Conservation (phyloP, 2,888 invertebrate genomes). For the Caenorhabditis parvicauda region DNA sequence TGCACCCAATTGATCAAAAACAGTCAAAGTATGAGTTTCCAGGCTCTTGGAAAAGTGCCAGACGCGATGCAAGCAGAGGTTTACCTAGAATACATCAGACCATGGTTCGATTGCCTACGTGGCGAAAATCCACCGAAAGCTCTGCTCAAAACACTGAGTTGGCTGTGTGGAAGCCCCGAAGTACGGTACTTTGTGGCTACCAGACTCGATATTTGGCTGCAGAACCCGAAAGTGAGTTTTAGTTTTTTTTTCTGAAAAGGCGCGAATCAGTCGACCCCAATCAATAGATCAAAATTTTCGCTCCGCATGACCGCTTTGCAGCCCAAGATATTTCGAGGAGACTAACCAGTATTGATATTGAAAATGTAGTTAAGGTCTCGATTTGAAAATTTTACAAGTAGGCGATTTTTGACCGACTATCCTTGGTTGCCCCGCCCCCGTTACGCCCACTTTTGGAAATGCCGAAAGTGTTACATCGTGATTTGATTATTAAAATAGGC, state of each 20-base stretch:
- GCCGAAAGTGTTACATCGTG: no score
- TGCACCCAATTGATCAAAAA: constrained; percentile 1
- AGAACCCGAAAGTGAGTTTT: constrained; percentile 11
- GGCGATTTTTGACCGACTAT: no score
- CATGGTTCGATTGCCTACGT: constrained; percentile 24
- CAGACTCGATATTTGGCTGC: constrained; percentile 22
- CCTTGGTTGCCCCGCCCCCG: no score
- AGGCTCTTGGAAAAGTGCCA: not conserved
- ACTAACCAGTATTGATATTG: no score
- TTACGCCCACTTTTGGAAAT: no score
- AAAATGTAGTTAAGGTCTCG: no score
- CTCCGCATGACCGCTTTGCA: no score
- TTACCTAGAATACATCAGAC: constrained; percentile 16
- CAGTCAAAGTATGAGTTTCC: constrained; percentile 1
- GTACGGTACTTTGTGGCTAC: constrained; percentile 18
- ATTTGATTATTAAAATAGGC: no score
- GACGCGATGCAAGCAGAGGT: constrained; percentile 9
- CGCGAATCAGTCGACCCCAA: no score
- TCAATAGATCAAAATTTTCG: no score
- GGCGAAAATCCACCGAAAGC: constrained; percentile 21
- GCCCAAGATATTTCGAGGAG: no score
- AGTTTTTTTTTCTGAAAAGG: not conserved
- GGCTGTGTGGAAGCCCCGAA: constrained; percentile 16
- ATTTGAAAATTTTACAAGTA: no score
- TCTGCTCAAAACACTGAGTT: constrained; percentile 12